A percentile compares a stretch with the other conserved stretches of the same genome.
phyloP scores from a whole-genome alignment of 2,797 vertebrate genomes.

The Eutrigla gurnardus region DNA sequence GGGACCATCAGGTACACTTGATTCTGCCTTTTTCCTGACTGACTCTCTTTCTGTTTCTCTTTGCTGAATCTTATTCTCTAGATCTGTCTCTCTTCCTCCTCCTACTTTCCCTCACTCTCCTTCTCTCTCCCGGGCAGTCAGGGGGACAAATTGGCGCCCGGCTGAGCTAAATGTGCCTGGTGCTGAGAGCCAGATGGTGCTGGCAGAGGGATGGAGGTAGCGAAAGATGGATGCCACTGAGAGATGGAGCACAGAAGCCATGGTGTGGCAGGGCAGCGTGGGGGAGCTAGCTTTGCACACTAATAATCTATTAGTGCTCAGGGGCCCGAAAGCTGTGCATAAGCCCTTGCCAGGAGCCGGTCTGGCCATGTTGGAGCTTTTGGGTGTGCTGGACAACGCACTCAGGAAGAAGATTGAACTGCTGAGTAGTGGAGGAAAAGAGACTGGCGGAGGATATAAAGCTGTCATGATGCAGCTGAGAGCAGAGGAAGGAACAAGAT shows the following conservation, averaged over 20 bases:
- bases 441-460: conserved; percentile 34
- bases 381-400: conserved; percentile 19
- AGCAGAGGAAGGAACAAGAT: conserved; percentile 31
- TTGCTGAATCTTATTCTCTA: conserved; percentile 45
- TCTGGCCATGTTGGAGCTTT: conserved; percentile 39
- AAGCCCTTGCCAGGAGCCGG: conserved; percentile 43
- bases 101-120: conserved; percentile 39
- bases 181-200: conserved; percentile 84
- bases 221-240: conserved; percentile 64
- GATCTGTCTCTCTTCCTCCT: conserved; percentile 43
- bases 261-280: conserved; percentile 55
- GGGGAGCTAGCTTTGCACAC: conserved; percentile 61
- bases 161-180: conserved; percentile 80
- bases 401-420: conserved; percentile 12
- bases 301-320: conserved; percentile 73
- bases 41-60: conserved; percentile 29
- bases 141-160: conserved; percentile 80
- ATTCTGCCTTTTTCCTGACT: conserved; percentile 42
- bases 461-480: conserved; percentile 37
- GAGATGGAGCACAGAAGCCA: conserved; percentile 54
- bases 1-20: conserved; percentile 51
- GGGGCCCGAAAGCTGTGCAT: conserved; percentile 59
- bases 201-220: conserved; percentile 72
- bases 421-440: conserved; percentile 23
- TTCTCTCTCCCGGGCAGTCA: conserved; percentile 57